Percentiles rank a stretch among this genome's conserved stretches.
phyloP scores from a whole-genome alignment of 2,113 vertebrate genomes.

The Perca fluviatilis region DNA sequence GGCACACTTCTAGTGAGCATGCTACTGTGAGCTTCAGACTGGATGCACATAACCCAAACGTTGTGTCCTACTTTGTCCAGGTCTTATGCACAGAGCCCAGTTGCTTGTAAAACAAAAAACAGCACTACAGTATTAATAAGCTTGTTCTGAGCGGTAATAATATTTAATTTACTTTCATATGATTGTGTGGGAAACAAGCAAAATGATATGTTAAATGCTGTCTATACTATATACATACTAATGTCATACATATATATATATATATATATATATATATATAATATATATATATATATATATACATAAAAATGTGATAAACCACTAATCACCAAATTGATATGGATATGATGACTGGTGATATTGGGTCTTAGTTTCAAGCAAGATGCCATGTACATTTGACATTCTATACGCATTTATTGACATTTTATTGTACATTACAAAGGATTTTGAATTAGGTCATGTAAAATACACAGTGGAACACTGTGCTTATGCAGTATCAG shows the following conservation, averaged over 20 bases:
- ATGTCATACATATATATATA: too few relatives aligned
- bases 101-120: constrained; percentile 6
- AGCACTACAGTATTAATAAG: neutral
- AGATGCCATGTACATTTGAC: neutral
- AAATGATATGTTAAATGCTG: neutral
- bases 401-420: neutral
- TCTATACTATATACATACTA: too few relatives aligned
- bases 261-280: too few relatives aligned
- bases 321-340: neutral
- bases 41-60: constrained; percentile 39
- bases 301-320: neutral
- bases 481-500: neutral
- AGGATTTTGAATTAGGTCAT: neutral
- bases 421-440: neutral
- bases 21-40: constrained; percentile 39
- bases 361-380: neutral
- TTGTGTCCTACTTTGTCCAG: constrained; percentile 35
- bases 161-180: neutral
- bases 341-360: neutral
- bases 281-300: too few relatives aligned
- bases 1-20: constrained; percentile 35
- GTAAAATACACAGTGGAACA: neutral
- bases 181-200: neutral
- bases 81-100: constrained; percentile 7
- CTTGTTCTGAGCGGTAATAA: neutral